A percentile compares a stretch with the other conserved stretches of the same genome.
These are phyloP conservation scores for Podarcis muralis DNA, from an alignment of 2,113 vertebrate genomes.

Conservation along the genomic window DNA sequence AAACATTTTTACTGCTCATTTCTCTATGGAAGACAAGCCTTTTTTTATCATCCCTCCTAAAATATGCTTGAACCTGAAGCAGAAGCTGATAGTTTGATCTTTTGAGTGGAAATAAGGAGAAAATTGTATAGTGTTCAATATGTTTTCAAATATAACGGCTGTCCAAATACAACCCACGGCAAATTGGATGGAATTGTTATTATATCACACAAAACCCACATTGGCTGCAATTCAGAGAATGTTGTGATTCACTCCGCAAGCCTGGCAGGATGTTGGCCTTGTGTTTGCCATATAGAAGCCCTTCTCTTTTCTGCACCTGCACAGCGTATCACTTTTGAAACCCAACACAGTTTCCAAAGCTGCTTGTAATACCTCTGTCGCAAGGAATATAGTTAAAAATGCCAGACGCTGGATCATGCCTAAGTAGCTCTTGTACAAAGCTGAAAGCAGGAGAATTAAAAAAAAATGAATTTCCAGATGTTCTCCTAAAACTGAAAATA, in stretches of 20 bases:
- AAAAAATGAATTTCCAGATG: neutral
- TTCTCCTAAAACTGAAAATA: neutral
- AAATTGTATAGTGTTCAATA: neutral
- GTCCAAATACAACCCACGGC: neutral
- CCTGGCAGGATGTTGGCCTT: neutral
- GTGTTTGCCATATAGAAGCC: neutral
- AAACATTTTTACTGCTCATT: neutral
- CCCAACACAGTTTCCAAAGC: neutral
- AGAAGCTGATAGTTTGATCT: neutral
- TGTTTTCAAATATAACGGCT: neutral
- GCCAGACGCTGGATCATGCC: neutral
- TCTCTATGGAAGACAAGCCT: neutral
- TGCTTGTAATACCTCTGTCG: neutral
- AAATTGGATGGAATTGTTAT: neutral
- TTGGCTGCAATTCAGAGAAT: neutral
- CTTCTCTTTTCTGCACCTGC: neutral
- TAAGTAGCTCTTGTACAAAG: neutral
- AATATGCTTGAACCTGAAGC: neutral
- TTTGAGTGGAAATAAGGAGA: neutral
- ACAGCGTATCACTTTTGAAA: neutral
- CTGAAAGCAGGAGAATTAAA: neutral
- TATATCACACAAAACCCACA: neutral
- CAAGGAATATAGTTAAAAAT: neutral
- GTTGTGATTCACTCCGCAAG: neutral
- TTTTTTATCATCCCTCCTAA: neutral